These are phyloP conservation scores for Apamea anceps DNA, from an alignment of 2,888 invertebrate species.

Conservation along the genomic window DNA sequence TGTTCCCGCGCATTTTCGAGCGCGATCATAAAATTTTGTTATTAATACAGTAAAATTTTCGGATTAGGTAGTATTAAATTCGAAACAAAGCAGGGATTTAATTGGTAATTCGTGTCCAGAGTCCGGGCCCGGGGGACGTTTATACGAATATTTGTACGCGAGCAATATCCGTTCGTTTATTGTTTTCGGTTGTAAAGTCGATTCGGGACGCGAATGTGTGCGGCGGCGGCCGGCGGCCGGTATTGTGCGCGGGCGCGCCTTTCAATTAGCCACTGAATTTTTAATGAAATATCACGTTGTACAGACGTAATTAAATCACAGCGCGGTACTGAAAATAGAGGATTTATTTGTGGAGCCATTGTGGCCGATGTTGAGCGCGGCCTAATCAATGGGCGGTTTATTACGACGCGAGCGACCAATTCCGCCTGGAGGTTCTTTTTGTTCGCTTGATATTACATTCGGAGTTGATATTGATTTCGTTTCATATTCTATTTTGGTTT, in stretches of 20 bases:
- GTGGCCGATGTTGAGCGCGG: slow-evolving; percentile 46
- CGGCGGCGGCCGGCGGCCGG: slow-evolving; percentile 28
- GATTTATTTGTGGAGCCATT: slow-evolving; percentile 61
- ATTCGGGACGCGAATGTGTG: slow-evolving; percentile 62
- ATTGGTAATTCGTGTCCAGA: slow-evolving; percentile 83
- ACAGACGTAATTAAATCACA: slow-evolving; percentile 66
- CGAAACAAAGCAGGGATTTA: slow-evolving; percentile 89
- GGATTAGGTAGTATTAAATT: slow-evolving; percentile 88
- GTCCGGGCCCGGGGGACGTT: slow-evolving; percentile 31
- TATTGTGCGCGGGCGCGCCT: slow-evolving; percentile 42
- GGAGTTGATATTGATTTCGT: slow-evolving; percentile 32
- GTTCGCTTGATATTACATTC: slow-evolving; percentile 33
- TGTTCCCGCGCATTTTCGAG: slow-evolving; percentile 82
- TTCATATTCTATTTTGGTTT: slow-evolving; percentile 29
- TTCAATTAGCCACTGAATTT: slow-evolving; percentile 70
- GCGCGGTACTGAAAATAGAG: slow-evolving; percentile 61
- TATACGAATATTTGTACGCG: slow-evolving; percentile 65
- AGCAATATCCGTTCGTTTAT: slow-evolving; percentile 74
- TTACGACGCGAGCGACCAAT: slow-evolving; percentile 30
- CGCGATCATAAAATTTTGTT: slow-evolving; percentile 86
- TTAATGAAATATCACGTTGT: slow-evolving; percentile 68
- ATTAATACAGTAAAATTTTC: slow-evolving; percentile 89
- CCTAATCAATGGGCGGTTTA: slow-evolving; percentile 58
- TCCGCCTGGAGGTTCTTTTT: slow-evolving; percentile 34
- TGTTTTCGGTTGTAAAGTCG: slow-evolving; percentile 75